Conservation (phyloP, 1,140 invertebrate species). For the Cotesia glomerata region DNA sequence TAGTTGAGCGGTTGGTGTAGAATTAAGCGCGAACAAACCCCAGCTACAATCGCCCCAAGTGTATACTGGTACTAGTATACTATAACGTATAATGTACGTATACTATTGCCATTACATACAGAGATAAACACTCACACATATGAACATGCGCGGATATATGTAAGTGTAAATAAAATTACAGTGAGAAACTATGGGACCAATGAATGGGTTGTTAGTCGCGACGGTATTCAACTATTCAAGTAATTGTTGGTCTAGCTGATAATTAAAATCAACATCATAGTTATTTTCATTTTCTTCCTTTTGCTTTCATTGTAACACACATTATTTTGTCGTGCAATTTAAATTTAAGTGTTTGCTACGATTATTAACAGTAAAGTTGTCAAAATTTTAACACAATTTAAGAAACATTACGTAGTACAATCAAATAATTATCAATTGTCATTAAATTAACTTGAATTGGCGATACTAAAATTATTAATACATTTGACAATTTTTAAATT, state of each 20-base stretch:
- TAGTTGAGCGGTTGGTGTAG: slow-evolving; percentile 16
- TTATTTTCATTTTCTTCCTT: background rate
- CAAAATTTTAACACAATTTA: no score
- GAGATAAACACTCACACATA: no score
- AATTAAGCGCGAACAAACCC: slow-evolving; percentile 16
- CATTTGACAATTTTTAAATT: no score
- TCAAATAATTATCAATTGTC: no score
- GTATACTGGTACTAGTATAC: background rate
- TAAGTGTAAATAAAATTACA: slow-evolving; percentile 9
- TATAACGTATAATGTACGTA: background rate
- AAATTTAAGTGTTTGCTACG: background rate
- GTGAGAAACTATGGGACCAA: slow-evolving; percentile 1
- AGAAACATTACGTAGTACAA: no score
- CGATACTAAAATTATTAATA: no score
- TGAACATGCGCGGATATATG: no score
- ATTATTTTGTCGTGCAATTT: background rate
- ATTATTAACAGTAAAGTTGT: no score
- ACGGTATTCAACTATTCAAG: slow-evolving; percentile 4
- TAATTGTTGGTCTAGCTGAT: slow-evolving; percentile 7
- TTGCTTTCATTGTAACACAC: background rate
- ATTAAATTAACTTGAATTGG: no score
- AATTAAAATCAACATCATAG: background rate
- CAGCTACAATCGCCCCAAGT: slow-evolving; percentile 16
- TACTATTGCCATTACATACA: background rate
- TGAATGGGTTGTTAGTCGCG: slow-evolving; percentile 4